Conservation (phyloP, 2,797 vertebrate species). For the Melanotaenia parkinsoni region DNA sequence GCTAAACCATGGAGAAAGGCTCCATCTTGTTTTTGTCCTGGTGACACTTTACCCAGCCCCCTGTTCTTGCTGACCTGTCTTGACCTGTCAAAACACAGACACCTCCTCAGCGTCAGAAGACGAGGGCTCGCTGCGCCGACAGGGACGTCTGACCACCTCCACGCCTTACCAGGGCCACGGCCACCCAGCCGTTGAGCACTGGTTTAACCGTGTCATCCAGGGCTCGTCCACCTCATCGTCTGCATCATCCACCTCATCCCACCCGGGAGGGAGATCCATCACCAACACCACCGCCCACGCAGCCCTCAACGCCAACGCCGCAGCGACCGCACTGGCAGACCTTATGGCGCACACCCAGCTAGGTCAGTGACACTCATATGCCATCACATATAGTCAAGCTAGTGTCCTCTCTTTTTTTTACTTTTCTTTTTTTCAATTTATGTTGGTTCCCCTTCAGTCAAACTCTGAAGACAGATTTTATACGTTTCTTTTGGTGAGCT, state of each 20-base stretch:
- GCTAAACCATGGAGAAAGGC: slow-evolving; percentile 18
- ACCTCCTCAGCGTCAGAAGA: slow-evolving; percentile 98
- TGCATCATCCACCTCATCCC: slow-evolving; percentile 96
- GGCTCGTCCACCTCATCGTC: slow-evolving; percentile 98
- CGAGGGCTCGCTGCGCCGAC: slow-evolving; percentile 93
- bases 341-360: slow-evolving; percentile 92
- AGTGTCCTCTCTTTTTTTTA: not conserved
- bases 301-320: slow-evolving; percentile 86
- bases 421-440: not conserved
- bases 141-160: slow-evolving; percentile 89
- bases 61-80: slow-evolving; percentile 61
- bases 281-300: slow-evolving; percentile 86
- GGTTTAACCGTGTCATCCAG: slow-evolving; percentile 95
- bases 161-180: slow-evolving; percentile 91
- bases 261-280: slow-evolving; percentile 91
- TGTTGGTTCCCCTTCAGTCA: not conserved
- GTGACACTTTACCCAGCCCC: slow-evolving; percentile 12
- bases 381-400: slow-evolving; percentile 1
- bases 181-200: slow-evolving; percentile 91
- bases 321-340: slow-evolving; percentile 88
- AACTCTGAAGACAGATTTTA: not conserved
- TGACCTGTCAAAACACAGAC: slow-evolving; percentile 87
- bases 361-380: slow-evolving; percentile 86
- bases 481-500: not conserved
- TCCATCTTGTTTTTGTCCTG: slow-evolving; percentile 22